Conservation (phyloP, 2,113 vertebrate species). For the Chionomys nivalis region DNA sequence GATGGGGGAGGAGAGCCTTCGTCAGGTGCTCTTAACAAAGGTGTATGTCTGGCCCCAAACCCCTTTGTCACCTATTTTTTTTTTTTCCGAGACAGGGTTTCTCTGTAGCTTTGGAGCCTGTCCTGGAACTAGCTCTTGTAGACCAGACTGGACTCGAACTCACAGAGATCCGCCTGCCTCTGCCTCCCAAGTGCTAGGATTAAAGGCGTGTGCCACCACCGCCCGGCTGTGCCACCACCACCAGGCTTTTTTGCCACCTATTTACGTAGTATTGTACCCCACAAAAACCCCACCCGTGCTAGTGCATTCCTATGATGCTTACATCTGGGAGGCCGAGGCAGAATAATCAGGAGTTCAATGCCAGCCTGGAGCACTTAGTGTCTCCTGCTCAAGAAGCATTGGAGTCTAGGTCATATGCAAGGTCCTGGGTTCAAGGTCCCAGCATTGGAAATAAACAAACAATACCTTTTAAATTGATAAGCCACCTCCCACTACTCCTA, state of each 20-base stretch:
- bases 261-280: neutral
- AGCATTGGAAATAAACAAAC: neutral
- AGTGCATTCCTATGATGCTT: no score
- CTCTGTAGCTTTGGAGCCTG: no score
- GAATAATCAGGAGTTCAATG: neutral
- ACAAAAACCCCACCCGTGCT: neutral
- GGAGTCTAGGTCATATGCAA: neutral
- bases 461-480: neutral
- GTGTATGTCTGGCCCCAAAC: neutral
- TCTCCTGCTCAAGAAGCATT: neutral
- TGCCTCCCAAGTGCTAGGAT: no score
- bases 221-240: no score
- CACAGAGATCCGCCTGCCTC: no score
- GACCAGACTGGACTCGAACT: no score
- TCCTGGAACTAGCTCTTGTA: no score
- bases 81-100: no score
- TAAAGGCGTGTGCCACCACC: no score
- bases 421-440: neutral
- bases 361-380: neutral
- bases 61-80: no score
- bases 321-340: neutral
- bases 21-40: rapidly evolving
- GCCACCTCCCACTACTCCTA: neutral
- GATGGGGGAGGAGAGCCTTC: neutral
- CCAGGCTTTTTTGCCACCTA: no score